Conservation (phyloP, 2,888 invertebrate genomes). For the Theretra japonica region DNA sequence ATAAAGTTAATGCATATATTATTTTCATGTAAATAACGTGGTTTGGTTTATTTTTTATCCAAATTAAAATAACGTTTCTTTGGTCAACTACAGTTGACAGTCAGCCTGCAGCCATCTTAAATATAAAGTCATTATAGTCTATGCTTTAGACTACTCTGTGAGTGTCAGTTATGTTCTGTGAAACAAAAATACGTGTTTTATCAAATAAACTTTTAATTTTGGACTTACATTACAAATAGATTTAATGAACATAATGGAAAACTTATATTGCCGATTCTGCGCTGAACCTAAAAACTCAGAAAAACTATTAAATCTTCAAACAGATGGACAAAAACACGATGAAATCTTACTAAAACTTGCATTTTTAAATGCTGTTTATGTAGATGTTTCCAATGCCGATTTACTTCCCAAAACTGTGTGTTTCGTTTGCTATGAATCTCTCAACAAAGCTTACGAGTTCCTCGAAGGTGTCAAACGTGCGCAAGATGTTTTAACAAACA, state of each 20-base stretch:
- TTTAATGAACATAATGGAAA: constrained; percentile 53
- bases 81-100: too few relatives aligned
- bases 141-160: neutral
- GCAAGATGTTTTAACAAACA: constrained; percentile 56
- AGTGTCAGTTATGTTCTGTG: constrained; percentile 1
- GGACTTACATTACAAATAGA: neutral
- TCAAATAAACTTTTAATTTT: neutral
- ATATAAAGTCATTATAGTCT: too few relatives aligned
- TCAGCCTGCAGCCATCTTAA: too few relatives aligned
- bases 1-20: too few relatives aligned
- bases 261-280: constrained; percentile 69
- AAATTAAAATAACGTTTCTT: too few relatives aligned
- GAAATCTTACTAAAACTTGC: constrained; percentile 61
- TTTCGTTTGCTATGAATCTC: constrained; percentile 68
- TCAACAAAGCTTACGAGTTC: constrained; percentile 71
- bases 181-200: neutral
- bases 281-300: constrained; percentile 63
- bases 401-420: constrained; percentile 70
- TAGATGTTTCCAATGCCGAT: constrained; percentile 62
- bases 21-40: too few relatives aligned
- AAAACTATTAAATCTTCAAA: constrained; percentile 61
- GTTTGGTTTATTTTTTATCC: too few relatives aligned
- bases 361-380: constrained; percentile 70
- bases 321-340: constrained; percentile 55
- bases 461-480: constrained; percentile 62